Evolutionary conservation across 2,113 vertebrate genomes (phyloP).

Genomic region (Piprites chloris): DNA sequence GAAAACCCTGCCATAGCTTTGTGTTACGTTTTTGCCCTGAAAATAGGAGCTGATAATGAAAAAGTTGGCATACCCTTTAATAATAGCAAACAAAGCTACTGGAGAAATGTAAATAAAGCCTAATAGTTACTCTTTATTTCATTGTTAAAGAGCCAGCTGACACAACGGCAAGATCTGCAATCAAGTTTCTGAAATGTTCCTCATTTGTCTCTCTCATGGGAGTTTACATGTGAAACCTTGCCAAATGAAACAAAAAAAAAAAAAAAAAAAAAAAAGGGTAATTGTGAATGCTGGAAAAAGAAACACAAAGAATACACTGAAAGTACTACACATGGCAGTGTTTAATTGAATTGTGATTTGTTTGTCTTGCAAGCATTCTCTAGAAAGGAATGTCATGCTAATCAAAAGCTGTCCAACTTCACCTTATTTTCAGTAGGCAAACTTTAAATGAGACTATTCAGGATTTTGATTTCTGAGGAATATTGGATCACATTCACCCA

Average conservation of each 20-base stretch:
- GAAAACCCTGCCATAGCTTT: not conserved
- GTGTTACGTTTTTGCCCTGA: not conserved
- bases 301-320: not conserved
- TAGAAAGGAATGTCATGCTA: constrained; percentile 26
- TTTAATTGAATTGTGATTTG: constrained; percentile 58
- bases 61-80: constrained; percentile 15
- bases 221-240: not conserved
- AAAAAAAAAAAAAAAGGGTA: not conserved
- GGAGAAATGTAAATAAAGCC: constrained; percentile 8
- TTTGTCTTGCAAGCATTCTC: not conserved
- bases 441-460: constrained; percentile 49
- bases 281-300: not conserved
- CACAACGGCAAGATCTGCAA: not conserved
- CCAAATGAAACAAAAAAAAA: not conserved
- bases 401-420: constrained; percentile 24
- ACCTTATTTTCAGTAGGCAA: not conserved
- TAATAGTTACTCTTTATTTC: constrained; percentile 31
- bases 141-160: not conserved
- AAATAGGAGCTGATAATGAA: not conserved
- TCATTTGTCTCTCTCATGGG: not conserved
- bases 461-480: constrained; percentile 30
- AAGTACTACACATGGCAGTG: not conserved
- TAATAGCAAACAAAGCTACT: not conserved
- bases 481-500: constrained; percentile 27
- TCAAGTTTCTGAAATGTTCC: not conserved